A percentile compares a stretch with the other conserved stretches of the same genome.
Conservation (phyloP, 2,888 invertebrate genomes). For the Himalopsyche japonica region DNA sequence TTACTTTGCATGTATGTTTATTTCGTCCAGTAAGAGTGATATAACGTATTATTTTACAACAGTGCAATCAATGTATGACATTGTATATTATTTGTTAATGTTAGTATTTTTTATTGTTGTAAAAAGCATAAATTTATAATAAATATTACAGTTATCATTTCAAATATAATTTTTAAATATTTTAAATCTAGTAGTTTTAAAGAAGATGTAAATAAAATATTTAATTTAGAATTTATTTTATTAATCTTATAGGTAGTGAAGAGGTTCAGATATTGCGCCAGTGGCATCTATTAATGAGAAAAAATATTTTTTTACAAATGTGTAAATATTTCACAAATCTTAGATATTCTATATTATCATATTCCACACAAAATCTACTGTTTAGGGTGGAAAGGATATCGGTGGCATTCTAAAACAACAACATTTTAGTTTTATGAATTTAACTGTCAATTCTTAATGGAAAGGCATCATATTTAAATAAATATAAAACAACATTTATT, state of each 20-base stretch:
- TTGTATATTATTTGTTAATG: not conserved
- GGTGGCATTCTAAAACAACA: no score
- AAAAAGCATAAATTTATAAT: not conserved
- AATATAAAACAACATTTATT: no score
- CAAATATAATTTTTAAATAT: not conserved
- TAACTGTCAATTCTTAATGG: no score
- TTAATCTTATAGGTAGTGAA: not conserved
- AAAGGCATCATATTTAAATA: no score
- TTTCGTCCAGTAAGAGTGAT: not conserved
- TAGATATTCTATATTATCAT: no score
- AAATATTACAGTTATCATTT: not conserved
- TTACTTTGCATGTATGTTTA: not conserved
- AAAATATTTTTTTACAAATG: no score
- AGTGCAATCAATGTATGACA: not conserved
- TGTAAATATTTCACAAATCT: no score
- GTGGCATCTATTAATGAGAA: no score
- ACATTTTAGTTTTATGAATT: no score
- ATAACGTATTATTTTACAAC: not conserved
- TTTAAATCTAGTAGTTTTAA: not conserved
- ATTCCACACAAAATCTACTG: no score
- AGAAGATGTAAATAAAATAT: not conserved
- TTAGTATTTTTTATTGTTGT: not conserved
- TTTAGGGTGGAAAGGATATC: no score
- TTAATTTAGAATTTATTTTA: not conserved
- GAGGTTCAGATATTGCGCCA: no score